These are phyloP conservation scores for Sebastes paucispinis DNA, from an alignment of 2,797 vertebrate genomes.

Conservation along the genomic window DNA sequence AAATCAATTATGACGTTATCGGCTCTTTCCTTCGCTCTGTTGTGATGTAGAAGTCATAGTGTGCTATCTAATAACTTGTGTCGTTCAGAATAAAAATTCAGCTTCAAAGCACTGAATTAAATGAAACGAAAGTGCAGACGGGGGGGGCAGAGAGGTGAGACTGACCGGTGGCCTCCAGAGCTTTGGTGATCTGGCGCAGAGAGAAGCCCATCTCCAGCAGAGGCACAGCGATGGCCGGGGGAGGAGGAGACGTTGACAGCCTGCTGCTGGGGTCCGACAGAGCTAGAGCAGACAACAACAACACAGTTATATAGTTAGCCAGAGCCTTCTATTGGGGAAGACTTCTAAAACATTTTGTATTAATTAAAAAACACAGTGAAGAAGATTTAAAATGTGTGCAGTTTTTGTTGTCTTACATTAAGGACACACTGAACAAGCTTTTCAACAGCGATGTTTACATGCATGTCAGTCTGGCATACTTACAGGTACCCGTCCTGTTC, in stretches of 20 bases:
- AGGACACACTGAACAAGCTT: not conserved
- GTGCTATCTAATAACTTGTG: not conserved
- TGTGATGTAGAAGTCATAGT: not conserved
- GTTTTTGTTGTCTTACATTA: not conserved
- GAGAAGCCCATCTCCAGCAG: slow-evolving; percentile 98
- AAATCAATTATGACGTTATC: not conserved
- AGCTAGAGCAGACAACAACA: slow-evolving; percentile 74
- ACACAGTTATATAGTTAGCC: not conserved
- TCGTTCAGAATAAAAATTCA: not conserved
- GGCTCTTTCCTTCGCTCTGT: not conserved
- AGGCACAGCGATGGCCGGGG: slow-evolving; percentile 96
- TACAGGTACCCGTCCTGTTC: slow-evolving; percentile 89
- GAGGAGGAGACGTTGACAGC: slow-evolving; percentile 96
- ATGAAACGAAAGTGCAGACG: not conserved
- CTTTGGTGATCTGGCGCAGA: slow-evolving; percentile 95
- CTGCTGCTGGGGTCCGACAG: slow-evolving; percentile 96
- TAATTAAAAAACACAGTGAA: not conserved
- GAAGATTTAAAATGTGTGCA: not conserved
- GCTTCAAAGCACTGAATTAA: not conserved
- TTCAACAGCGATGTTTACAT: not conserved
- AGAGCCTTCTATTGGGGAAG: not conserved
- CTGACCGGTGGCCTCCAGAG: slow-evolving; percentile 96
- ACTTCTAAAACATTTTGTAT: not conserved
- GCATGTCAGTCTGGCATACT: slow-evolving; percentile 8
- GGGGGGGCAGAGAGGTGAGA: not conserved